Conservation (phyloP, 2,888 invertebrate genomes). For the Ornithoptera priamus region DNA sequence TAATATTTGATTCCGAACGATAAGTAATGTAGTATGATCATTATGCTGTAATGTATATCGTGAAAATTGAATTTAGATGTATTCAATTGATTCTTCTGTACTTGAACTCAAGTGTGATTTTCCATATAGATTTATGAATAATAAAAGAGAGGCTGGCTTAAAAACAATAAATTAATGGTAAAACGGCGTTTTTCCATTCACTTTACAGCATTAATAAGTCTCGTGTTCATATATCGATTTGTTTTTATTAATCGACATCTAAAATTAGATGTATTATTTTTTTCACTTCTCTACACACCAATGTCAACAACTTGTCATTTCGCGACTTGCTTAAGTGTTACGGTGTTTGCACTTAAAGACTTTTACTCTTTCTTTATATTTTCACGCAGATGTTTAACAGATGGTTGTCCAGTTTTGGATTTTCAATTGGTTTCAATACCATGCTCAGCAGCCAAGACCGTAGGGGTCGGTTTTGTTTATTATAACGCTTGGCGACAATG, state of each 20-base stretch:
- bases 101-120: too few relatives aligned
- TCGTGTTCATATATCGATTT: neutral
- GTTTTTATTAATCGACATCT: too few relatives aligned
- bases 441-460: slow-evolving; percentile 58
- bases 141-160: too few relatives aligned
- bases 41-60: too few relatives aligned
- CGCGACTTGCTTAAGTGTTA: slow-evolving; percentile 34
- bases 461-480: slow-evolving; percentile 57
- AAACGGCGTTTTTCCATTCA: too few relatives aligned
- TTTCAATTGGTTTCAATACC: slow-evolving; percentile 54
- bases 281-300: slow-evolving; percentile 1
- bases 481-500: slow-evolving; percentile 73
- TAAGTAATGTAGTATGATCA: too few relatives aligned
- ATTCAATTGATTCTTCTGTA: too few relatives aligned
- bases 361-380: slow-evolving; percentile 45
- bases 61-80: too few relatives aligned
- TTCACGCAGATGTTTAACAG: slow-evolving; percentile 61
- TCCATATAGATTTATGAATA: too few relatives aligned
- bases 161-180: too few relatives aligned
- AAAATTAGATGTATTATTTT: neutral
- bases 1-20: too few relatives aligned
- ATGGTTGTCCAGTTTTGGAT: slow-evolving; percentile 45
- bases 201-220: neutral
- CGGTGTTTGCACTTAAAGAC: slow-evolving; percentile 40
- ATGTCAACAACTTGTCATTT: slow-evolving; percentile 22